Evolutionary conservation across 2,888 invertebrate species (phyloP).

Genomic region (Eremobia ochroleuca): DNA sequence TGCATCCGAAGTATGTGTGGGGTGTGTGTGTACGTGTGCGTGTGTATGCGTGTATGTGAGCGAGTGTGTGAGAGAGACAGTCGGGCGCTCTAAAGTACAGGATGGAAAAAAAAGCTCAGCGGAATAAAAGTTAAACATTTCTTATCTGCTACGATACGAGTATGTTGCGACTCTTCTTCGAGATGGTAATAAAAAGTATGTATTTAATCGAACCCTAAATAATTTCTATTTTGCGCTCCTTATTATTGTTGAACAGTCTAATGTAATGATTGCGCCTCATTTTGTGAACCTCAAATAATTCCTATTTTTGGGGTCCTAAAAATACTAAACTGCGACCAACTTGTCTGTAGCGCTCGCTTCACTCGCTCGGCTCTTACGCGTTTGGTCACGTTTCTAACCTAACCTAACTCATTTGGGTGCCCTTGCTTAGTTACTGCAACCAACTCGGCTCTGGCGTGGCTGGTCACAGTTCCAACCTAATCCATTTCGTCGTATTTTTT

Average conservation of each 20-base stretch:
- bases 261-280: background rate
- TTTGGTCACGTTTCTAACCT: background rate
- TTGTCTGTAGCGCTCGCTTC: background rate
- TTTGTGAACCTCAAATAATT: background rate
- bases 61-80: background rate
- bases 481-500: background rate
- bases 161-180: background rate
- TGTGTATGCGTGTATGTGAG: background rate
- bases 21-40: background rate
- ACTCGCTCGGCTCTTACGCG: background rate
- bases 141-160: background rate
- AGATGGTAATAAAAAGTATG: background rate
- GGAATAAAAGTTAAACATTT: background rate
- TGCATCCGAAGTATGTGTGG: constrained; percentile 26
- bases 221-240: background rate
- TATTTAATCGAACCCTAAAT: background rate
- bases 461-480: background rate
- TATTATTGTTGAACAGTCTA: background rate
- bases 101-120: background rate
- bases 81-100: background rate
- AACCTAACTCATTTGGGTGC: background rate
- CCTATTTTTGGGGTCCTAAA: background rate
- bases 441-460: background rate
- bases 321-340: background rate
- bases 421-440: background rate